Conservation (phyloP, 2,113 vertebrate species). For the Piprites chloris region DNA sequence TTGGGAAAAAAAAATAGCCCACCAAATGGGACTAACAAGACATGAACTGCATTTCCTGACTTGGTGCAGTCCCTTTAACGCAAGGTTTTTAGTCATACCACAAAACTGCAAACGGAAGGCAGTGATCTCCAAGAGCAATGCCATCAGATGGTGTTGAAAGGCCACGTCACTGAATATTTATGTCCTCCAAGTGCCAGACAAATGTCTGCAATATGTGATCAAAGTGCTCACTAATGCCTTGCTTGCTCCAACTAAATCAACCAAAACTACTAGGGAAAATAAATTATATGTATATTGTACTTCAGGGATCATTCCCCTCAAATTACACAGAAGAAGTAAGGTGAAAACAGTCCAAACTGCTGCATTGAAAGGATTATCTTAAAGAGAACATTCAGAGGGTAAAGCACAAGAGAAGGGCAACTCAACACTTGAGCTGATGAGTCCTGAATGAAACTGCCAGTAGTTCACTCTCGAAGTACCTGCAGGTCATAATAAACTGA, state of each 20-base stretch:
- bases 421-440: not conserved
- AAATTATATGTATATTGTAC: not conserved
- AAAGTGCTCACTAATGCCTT: not conserved
- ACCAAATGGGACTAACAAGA: not conserved
- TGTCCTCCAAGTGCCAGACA: not conserved
- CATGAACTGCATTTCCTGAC: not conserved
- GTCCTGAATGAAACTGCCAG: not conserved
- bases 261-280: not conserved
- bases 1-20: not conserved
- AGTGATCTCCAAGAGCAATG: not conserved
- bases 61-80: not conserved
- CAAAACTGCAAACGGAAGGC: not conserved
- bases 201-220: not conserved
- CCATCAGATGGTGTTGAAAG: not conserved
- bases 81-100: not conserved
- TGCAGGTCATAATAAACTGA: not conserved
- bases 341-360: not conserved
- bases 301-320: not conserved
- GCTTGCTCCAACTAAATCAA: not conserved
- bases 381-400: not conserved
- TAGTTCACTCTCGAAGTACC: not conserved
- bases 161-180: not conserved
- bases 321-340: not conserved
- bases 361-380: not conserved
- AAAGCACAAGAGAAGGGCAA: not conserved